These are phyloP conservation scores for Campaea margaritaria DNA, from an alignment of 2,888 invertebrate genomes.

Conservation along the genomic window DNA sequence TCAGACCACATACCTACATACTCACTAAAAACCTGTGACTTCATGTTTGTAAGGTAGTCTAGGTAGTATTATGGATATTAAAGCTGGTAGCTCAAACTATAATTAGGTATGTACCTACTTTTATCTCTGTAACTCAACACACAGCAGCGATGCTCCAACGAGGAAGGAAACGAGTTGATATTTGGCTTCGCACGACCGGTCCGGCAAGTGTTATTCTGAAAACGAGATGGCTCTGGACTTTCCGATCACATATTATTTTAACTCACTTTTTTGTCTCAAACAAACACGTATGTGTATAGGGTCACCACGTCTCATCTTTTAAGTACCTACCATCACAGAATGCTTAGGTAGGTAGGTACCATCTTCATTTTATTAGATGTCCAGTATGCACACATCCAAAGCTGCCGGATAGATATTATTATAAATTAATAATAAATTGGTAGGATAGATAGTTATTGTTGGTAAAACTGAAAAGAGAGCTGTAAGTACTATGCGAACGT, in stretches of 20 bases:
- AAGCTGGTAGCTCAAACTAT: neutral
- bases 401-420: too few relatives aligned
- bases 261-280: conserved; percentile 46
- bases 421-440: too few relatives aligned
- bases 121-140: conserved; percentile 8
- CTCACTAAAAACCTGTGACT: too few relatives aligned
- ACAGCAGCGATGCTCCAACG: conserved; percentile 55
- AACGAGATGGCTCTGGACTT: conserved; percentile 81
- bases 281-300: conserved; percentile 22
- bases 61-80: conserved; percentile 19
- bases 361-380: neutral
- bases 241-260: conserved; percentile 71
- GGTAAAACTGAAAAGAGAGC: too few relatives aligned
- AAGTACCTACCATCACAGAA: too few relatives aligned
- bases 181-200: conserved; percentile 77
- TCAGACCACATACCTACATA: too few relatives aligned
- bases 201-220: conserved; percentile 83
- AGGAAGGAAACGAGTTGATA: conserved; percentile 84
- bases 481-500: too few relatives aligned
- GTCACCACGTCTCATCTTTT: conserved; percentile 38
- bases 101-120: neutral
- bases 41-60: too few relatives aligned
- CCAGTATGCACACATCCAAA: too few relatives aligned
- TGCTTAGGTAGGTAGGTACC: too few relatives aligned
- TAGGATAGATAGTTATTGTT: too few relatives aligned